Evolutionary conservation across 2,113 vertebrate genomes (phyloP), one percentile per base, ranked within the genome.

Genomic region (Melanerpes aurifrons): DNA sequence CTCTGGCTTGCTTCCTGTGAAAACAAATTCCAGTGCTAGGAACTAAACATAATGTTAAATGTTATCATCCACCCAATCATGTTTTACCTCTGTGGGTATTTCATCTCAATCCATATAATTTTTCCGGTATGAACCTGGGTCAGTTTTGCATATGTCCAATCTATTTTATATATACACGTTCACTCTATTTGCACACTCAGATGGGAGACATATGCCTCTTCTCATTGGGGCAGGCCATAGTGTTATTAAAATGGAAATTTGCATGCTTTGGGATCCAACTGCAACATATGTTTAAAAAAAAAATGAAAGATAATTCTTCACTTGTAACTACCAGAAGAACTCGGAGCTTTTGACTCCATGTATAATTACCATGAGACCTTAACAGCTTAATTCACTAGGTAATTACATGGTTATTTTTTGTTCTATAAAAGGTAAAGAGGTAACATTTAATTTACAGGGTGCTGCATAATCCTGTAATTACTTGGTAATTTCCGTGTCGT

Each of bases 401-500:
- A 97, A 98, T 98, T 97, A 97, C 97, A 98, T 48, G 83, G 95
- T 96, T 96, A 93, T 96, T 97, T 97, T 97, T 96, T 96, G 87
- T 96, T 96, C 97, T 97, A 90, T 95, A 95, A 96, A 97, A 97
- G 95, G 97, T 97, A 97, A 97, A 98, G 96, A 97, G 95, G 96
- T 96, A 98, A 96, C 95, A 92, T 97, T 98, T 97, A 96, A 97
- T 98, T 97, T 97, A 87, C 69, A 97, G 94, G 97, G 95, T 95
- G 89, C 88, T 92, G 96, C 91, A 96, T 97, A 97, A 98, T 97
- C 96, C 97, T 96, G 82, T 98, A 98, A 98, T 98, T 97, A 97
- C 93, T 97, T 16, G 12, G 88, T 97, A 93, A 96, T 96, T 96
- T 97, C 94, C 31, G 0, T 94, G 89, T 97, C 96, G 92, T 95